These are phyloP conservation scores for Cladopsammia gracilis DNA, from an alignment of 64 coral and sea anemone genomes.

Conservation along the genomic window DNA sequence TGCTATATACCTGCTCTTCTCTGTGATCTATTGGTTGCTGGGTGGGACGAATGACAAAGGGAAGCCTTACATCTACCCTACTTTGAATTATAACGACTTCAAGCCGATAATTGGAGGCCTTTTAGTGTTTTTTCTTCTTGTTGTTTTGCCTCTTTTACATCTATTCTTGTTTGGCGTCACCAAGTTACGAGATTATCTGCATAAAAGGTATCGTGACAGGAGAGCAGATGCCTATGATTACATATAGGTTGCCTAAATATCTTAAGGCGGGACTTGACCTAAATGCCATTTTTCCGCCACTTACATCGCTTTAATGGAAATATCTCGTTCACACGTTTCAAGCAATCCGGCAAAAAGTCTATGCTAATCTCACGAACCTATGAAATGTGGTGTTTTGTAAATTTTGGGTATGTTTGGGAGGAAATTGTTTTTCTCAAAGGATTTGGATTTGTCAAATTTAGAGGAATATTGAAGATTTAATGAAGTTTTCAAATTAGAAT, in stretches of 20 bases:
- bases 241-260: background rate
- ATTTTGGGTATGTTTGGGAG: too few relatives aligned
- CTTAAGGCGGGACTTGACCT: too few relatives aligned
- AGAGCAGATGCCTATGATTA: background rate
- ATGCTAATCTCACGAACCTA: too few relatives aligned
- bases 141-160: slow-evolving; percentile 23
- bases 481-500: too few relatives aligned
- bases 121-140: background rate
- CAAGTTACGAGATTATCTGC: slow-evolving; percentile 21
- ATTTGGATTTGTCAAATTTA: too few relatives aligned
- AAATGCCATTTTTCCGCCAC: too few relatives aligned
- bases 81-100: slow-evolving; percentile 66
- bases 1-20: slow-evolving; percentile 67
- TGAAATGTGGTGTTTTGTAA: too few relatives aligned
- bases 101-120: background rate
- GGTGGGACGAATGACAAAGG: slow-evolving; percentile 50
- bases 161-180: slow-evolving; percentile 18
- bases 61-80: slow-evolving; percentile 63
- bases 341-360: too few relatives aligned
- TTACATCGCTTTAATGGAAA: too few relatives aligned
- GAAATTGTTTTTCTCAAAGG: too few relatives aligned
- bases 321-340: too few relatives aligned
- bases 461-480: too few relatives aligned
- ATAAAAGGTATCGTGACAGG: background rate
- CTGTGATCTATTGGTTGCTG: slow-evolving; percentile 76